Evolutionary conservation across 1,140 invertebrate species (phyloP), one percentile per base, ranked within the genome.

Genomic region (Cotesia glomerata): DNA sequence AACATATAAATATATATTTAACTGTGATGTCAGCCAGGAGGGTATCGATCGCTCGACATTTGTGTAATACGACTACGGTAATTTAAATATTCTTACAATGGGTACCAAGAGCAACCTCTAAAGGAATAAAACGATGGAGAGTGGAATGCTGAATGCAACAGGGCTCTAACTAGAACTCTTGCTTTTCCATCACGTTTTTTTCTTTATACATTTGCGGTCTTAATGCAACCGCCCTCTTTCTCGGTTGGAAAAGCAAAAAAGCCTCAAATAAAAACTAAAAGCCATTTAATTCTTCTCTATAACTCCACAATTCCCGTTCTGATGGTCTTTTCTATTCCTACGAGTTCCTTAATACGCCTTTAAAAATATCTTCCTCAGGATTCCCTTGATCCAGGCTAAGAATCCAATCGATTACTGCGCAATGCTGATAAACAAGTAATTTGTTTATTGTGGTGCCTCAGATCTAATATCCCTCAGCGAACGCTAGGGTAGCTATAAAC

Each of bases 1-100:
- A 82, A 72, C 77, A 75, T 73, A 26, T 26, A 26, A 2, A 26
- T 2, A 26, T 26, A 26, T 26, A 26, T 26, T 26, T 26, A 26
- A 3, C 26, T 3, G 26, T 26, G 26, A 8, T 58, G 14, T 2
- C 56, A 1, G 7, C 9, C 2, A 58, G 9, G 52, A 54, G n/a
- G 13, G 5, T 54, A 14, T 54, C 3, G 52, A 26, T 49, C 13
- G 45, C 8, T 49, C 8, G 1, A 9, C 45, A 49, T 1, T n/a
- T 49, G 45, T 49, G 8, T 26, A 26, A 26, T 26, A 26, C 26
- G 26, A 26, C 26, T 26, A 26, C 26, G 26, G 11, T 5, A 45
- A 45, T 45, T 45, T 45, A 45, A 45, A 45, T 45, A 45, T 45
- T 45, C 39, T 11, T 45, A 45, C 11, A 45, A 45, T 45, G 39